Percentiles rank a stretch among this genome's conserved stretches.
phyloP scores from a whole-genome alignment of 2,797 vertebrate species.

The Rhinoraja longicauda region DNA sequence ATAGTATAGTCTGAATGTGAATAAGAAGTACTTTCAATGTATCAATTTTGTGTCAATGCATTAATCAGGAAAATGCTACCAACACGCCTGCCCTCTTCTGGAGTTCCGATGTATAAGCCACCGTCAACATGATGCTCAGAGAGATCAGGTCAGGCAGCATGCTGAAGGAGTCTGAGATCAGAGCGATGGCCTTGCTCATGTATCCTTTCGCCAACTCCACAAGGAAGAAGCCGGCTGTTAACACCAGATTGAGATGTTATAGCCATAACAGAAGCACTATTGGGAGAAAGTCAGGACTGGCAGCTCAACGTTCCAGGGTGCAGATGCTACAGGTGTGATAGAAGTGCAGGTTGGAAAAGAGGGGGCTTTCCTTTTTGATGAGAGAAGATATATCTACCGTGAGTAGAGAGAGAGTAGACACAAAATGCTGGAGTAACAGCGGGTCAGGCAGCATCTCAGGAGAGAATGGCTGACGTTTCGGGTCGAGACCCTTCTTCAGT shows the following conservation, averaged over 20 bases:
- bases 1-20: not conserved
- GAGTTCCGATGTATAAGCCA: conserved; percentile 59
- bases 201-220: conserved; percentile 73
- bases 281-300: too few relatives aligned
- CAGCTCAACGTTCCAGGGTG: too few relatives aligned
- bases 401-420: too few relatives aligned
- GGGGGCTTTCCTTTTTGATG: too few relatives aligned
- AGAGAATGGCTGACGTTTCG: too few relatives aligned
- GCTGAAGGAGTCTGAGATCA: conserved; percentile 75
- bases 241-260: conserved; percentile 49
- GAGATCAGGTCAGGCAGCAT: conserved; percentile 76
- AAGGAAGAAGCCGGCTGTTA: conserved; percentile 68
- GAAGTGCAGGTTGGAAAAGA: too few relatives aligned
- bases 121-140: conserved; percentile 63
- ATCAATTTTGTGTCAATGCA: not conserved
- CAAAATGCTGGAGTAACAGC: too few relatives aligned
- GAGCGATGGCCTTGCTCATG: conserved; percentile 71
- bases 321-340: too few relatives aligned
- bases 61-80: not conserved
- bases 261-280: too few relatives aligned
- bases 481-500: too few relatives aligned
- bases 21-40: not conserved
- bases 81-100: conserved; percentile 36
- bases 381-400: too few relatives aligned
- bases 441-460: too few relatives aligned